phyloP scores from a whole-genome alignment of 1,140 invertebrate species.

The Amyelois transitella region DNA sequence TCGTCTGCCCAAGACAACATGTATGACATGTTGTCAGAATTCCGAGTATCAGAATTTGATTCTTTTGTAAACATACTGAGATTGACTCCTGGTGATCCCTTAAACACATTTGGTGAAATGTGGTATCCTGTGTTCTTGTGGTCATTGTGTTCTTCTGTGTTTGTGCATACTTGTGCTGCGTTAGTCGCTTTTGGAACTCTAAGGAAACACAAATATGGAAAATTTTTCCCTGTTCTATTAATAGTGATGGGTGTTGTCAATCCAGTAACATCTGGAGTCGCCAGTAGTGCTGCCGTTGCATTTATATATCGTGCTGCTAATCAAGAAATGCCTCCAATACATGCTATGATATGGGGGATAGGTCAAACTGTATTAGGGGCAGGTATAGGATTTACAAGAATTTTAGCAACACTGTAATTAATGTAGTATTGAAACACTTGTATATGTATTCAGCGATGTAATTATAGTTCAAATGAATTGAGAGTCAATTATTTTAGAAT shows the following conservation, averaged over 20 bases:
- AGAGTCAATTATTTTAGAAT: constrained; percentile 59
- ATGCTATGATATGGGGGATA: constrained; percentile 94
- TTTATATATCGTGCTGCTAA: constrained; percentile 93
- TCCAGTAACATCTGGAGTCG: constrained; percentile 89
- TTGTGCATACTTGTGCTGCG: constrained; percentile 93
- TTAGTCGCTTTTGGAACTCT: constrained; percentile 91
- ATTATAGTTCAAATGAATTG: constrained; percentile 31
- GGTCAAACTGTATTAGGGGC: constrained; percentile 93
- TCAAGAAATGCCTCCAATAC: constrained; percentile 90
- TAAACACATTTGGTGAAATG: constrained; percentile 88
- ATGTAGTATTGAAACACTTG: constrained; percentile 14
- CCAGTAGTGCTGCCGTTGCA: constrained; percentile 94
- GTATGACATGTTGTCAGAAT: constrained; percentile 77
- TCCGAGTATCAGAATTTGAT: constrained; percentile 77
- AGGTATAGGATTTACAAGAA: constrained; percentile 92
- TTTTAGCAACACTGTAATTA: constrained; percentile 90
- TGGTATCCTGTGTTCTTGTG: constrained; percentile 97
- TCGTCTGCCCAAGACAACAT: constrained; percentile 54
- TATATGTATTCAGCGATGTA: constrained; percentile 6
- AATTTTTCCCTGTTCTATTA: constrained; percentile 92
- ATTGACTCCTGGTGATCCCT: constrained; percentile 75
- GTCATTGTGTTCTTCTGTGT: constrained; percentile 93
- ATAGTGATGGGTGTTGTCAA: constrained; percentile 90
- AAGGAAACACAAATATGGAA: constrained; percentile 93
- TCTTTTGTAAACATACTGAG: constrained; percentile 78